Percentiles rank a stretch among this genome's conserved stretches.
Conservation (phyloP, 2,113 vertebrate genomes). For the Syngnathus typhle region DNA sequence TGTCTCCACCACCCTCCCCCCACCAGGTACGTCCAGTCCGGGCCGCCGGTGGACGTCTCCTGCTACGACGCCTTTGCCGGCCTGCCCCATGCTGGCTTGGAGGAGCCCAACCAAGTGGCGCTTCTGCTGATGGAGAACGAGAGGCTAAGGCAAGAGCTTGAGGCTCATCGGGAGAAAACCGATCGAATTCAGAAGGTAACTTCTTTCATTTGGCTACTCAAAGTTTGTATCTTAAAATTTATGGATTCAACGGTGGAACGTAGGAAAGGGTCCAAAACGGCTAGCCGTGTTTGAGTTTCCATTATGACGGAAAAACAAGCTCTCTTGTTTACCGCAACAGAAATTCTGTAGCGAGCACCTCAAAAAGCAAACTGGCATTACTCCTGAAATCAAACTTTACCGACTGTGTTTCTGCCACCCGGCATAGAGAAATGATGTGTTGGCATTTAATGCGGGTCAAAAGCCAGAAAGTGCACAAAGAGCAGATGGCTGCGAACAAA, state of each 20-base stretch:
- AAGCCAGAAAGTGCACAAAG: slow-evolving; percentile 15
- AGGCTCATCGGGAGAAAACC: slow-evolving; percentile 78
- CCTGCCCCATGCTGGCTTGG: slow-evolving; percentile 70
- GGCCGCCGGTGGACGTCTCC: slow-evolving; percentile 55
- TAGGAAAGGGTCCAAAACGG: too few species aligned
- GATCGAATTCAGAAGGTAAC: slow-evolving; percentile 89
- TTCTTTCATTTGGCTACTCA: too few species aligned
- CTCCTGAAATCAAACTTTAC: neutral
- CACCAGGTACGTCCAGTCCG: slow-evolving; percentile 77
- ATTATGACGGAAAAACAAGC: neutral
- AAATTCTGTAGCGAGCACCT: neutral
- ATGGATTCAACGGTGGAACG: neutral
- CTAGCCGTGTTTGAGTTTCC: neutral
- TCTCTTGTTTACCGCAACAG: neutral
- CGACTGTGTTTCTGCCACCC: neutral
- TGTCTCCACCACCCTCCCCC: slow-evolving; percentile 6
- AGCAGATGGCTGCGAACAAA: slow-evolving; percentile 24
- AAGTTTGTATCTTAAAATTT: neutral
- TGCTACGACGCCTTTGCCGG: slow-evolving; percentile 63
- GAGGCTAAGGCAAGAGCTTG: slow-evolving; percentile 82
- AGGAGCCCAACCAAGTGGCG: slow-evolving; percentile 80
- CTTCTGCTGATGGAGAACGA: slow-evolving; percentile 85
- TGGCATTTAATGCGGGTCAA: neutral
- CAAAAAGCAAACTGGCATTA: neutral
- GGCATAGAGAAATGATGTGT: neutral